Base-by-base conservation (phyloP, 2,888 invertebrate species). In the Andricus quercusramuli region DNA sequence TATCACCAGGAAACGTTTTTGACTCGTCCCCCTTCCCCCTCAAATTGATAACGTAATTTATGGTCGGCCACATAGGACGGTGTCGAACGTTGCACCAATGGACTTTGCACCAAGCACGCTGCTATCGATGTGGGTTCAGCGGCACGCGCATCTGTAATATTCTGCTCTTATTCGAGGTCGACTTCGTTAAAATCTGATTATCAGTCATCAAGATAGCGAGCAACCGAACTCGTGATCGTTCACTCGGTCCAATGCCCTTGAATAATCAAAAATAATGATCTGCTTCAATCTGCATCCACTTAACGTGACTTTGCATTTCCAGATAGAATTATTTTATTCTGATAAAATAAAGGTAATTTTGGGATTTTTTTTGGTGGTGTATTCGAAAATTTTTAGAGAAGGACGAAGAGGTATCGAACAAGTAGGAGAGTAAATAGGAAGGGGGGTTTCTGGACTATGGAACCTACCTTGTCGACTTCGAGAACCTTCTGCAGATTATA, bases 161-260 rank as follows among this genome's bases (percentile, higher is more conserved):
- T 74, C 32, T 74, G 56, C 74, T 74, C 56, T 51, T 56, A 74
- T 74, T 51, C 51, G 51, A 37, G 74, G 56, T 74, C 56, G 37
- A 74, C 56, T 74, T 74, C 51, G 74, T 74, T 74, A 74, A 74
- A 74, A 74, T 59, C 74, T 74, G 56, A 59, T 74, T 74, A 74
- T 74, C 74, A 74, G 74, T 74, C 56, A 74, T 74, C 56, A 59
- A 74, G 74, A 74, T 59, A 56, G 74, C 11, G 56, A 59, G 56
- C 56, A 74, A 56, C 32, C 11, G n/a, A 74, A 74, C 74, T 74
- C 74, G 74, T 74, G 74, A 29, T 74, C 51, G 56, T 56, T 74
- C 74, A n/a, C 37, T 37, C 74, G 37, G 37, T 74, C 37, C 74
- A 74, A 51, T 74, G 37, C 74, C 56, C 74, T 59, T 74, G 56